phyloP scores from a whole-genome alignment of 2,888 invertebrate species.

The Microplitis deprimator region DNA sequence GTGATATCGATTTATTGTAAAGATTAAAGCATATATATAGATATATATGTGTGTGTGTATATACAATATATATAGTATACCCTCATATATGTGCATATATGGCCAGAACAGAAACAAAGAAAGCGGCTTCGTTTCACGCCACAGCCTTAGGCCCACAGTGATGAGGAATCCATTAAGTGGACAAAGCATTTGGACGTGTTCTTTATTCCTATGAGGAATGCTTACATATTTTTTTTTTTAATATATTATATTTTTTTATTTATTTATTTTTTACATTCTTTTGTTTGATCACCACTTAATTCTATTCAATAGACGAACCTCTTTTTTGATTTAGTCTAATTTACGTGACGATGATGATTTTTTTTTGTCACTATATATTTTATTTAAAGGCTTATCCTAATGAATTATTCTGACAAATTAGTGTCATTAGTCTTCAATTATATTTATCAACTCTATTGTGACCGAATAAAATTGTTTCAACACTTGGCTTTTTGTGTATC shows the following conservation, averaged over 20 bases:
- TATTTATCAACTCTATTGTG: conserved; percentile 2
- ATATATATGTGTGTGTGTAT: conserved; percentile 15
- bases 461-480: conserved; percentile 1
- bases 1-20: conserved; percentile 58
- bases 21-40: conserved; percentile 51
- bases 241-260: background rate
- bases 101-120: conserved; percentile 29
- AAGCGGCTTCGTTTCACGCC: conserved; percentile 34
- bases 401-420: conserved; percentile 6
- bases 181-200: conserved; percentile 48
- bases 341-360: conserved; percentile 29
- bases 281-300: conserved; percentile 22
- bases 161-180: conserved; percentile 52
- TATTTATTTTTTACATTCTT: conserved; percentile 5
- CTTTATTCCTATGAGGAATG: conserved; percentile 26
- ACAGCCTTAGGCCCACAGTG: conserved; percentile 18
- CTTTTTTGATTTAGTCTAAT: conserved; percentile 34
- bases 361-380: conserved; percentile 8
- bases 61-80: conserved; percentile 13
- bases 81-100: conserved; percentile 20
- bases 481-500: background rate
- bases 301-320: conserved; percentile 30
- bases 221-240: conserved; percentile 34
- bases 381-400: background rate
- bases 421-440: conserved; percentile 1